Evolutionary conservation across 2,888 invertebrate genomes (phyloP), one percentile per base, ranked within the genome.

Genomic region (Hirtodrosophila confusa): DNA sequence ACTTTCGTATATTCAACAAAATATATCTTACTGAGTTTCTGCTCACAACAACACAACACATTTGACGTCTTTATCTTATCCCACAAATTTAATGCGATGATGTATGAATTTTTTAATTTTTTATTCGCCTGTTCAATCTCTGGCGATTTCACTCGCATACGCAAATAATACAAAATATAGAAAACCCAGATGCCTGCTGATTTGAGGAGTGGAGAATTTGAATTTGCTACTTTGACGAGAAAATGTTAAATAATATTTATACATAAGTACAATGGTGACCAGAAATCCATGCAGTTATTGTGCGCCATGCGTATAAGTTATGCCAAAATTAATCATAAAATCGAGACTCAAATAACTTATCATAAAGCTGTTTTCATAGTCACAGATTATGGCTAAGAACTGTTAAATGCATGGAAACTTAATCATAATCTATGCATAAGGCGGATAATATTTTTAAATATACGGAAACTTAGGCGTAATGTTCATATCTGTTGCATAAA

Each of bases 1-100:
- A 76, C 73, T 62, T 67, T 57, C 49, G 45, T 37, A 73, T 69
- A 47, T 75, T 50, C 51, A 62, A 27, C 5, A 27, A 27, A 68
- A 75, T 53, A 53, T 54, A 58, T 40, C 41, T 63, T 51, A 49
- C 37, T 29, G 68, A 51, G 12, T 35, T 54, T 40, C 33, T 40
- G 44, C 36, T 51, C n/a, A 47, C 53, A 56, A 41, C 31, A 23
- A 51, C 43, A 57, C 57, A 51, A 69, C 58, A 64, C 72, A 73
- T 85, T 73, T 85, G 82, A 84, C 76, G 77, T 76, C 78, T 76
- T 89, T 89, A 89, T 90, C 90, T 89, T 90, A 89, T 89, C 90
- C 90, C 78, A 72, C 45, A 84, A 82, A 87, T 86, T 88, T 82
- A 87, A 90, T 85, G 90, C 90, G 89, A 89, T 89, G 89, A 89